Conservation (phyloP, 2,797 vertebrate species). For the Microtus agrestis region DNA sequence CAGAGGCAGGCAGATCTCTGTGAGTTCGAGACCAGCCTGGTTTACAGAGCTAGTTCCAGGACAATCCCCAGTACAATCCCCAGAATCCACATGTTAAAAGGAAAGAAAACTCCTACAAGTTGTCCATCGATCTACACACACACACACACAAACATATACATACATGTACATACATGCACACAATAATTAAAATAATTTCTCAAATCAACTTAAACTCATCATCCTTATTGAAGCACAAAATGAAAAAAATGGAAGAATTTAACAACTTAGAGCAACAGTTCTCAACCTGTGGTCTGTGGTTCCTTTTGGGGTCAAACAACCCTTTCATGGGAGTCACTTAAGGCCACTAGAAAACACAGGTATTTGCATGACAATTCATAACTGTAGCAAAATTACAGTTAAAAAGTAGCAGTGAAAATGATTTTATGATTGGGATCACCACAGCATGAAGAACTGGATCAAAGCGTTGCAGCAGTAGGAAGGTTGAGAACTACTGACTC, state of each 20-base stretch:
- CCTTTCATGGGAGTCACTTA: not conserved
- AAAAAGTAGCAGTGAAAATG: not conserved
- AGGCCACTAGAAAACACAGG: not conserved
- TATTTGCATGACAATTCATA: not conserved
- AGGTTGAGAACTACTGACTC: not conserved
- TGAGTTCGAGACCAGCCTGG: too few relatives aligned
- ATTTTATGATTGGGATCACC: not conserved
- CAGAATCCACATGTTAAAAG: not conserved
- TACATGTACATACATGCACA: not conserved
- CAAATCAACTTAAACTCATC: slow-evolving; percentile 36
- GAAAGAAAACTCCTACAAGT: too few relatives aligned
- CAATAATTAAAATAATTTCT: not conserved
- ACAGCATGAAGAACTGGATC: not conserved
- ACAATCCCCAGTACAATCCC: not conserved
- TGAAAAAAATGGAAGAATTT: not conserved
- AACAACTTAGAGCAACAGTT: not conserved
- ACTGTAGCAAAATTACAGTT: not conserved
- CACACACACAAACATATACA: too few relatives aligned
- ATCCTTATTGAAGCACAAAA: not conserved
- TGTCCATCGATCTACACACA: not conserved
- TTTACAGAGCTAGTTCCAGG: too few relatives aligned
- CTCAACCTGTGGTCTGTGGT: too few relatives aligned
- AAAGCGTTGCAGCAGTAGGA: not conserved
- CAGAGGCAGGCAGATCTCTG: too few relatives aligned
- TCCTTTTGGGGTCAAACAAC: too few relatives aligned